These are phyloP conservation scores for Fukomys damarensis DNA, from an alignment of 2,113 vertebrate species.

Conservation along the genomic window DNA sequence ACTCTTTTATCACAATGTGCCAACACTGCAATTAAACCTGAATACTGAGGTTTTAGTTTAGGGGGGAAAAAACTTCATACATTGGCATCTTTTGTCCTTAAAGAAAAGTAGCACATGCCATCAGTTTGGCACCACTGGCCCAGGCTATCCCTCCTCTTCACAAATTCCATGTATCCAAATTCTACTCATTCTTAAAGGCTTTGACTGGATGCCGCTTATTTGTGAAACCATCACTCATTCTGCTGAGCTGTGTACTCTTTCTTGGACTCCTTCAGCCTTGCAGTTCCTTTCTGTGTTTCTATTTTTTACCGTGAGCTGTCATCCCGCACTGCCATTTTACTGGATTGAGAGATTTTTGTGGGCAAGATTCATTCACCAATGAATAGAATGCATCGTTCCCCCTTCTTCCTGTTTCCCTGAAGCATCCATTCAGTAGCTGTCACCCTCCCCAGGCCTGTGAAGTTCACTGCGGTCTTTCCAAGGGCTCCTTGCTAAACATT, in stretches of 20 bases:
- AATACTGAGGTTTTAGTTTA: background rate
- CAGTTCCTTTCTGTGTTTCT: background rate
- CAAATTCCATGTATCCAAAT: background rate
- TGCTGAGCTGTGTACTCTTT: background rate
- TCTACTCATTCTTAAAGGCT: background rate
- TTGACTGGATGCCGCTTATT: background rate
- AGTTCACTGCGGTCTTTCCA: background rate
- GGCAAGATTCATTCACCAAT: background rate
- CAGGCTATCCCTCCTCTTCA: background rate
- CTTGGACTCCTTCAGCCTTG: background rate
- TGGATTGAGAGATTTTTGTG: background rate
- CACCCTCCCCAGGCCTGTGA: background rate
- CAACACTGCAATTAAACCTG: background rate
- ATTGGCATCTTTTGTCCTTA: background rate
- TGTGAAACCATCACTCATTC: background rate
- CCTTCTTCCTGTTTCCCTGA: background rate
- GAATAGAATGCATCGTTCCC: background rate
- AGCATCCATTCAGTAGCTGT: background rate
- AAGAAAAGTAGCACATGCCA: background rate
- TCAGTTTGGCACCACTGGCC: background rate
- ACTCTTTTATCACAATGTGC: background rate
- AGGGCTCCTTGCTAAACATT: background rate
- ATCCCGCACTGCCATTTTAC: background rate
- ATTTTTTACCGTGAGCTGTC: background rate
- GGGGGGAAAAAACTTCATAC: too few relatives aligned